phyloP scores from a whole-genome alignment of 2,797 vertebrate species.

The Pelodytes ibericus region DNA sequence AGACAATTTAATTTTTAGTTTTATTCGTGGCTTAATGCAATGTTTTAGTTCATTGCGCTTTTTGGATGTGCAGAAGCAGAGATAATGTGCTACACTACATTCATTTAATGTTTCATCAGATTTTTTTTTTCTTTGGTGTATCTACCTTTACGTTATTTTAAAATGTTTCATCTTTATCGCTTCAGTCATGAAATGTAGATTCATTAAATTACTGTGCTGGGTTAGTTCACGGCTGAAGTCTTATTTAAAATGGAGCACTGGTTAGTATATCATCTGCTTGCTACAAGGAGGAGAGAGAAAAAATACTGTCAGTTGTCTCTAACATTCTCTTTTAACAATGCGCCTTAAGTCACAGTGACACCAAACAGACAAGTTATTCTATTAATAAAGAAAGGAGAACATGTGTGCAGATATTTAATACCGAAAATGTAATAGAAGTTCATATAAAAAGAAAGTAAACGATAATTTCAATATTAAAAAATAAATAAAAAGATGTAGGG shows the following conservation, averaged over 20 bases:
- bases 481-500: too few relatives aligned
- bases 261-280: slow-evolving; percentile 62
- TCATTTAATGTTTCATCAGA: slow-evolving; percentile 81
- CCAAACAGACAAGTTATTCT: slow-evolving; percentile 56
- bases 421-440: slow-evolving; percentile 9
- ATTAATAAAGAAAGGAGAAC: slow-evolving; percentile 41
- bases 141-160: slow-evolving; percentile 81
- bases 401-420: slow-evolving; percentile 41
- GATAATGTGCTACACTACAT: slow-evolving; percentile 81
- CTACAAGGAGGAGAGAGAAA: slow-evolving; percentile 39
- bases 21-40: slow-evolving; percentile 80
- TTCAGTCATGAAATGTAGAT: slow-evolving; percentile 75
- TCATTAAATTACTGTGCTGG: slow-evolving; percentile 71
- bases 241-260: slow-evolving; percentile 59
- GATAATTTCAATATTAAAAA: neutral
- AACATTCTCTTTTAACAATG: slow-evolving; percentile 34
- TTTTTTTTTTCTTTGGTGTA: slow-evolving; percentile 70
- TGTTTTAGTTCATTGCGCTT: slow-evolving; percentile 82
- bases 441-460: neutral
- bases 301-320: slow-evolving; percentile 56
- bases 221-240: slow-evolving; percentile 63
- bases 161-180: slow-evolving; percentile 78
- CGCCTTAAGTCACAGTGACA: slow-evolving; percentile 55
- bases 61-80: slow-evolving; percentile 81
- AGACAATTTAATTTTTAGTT: slow-evolving; percentile 82